These are phyloP conservation scores for Heliconius charithonia DNA, from an alignment of 2,888 invertebrate genomes.

Conservation along the genomic window DNA sequence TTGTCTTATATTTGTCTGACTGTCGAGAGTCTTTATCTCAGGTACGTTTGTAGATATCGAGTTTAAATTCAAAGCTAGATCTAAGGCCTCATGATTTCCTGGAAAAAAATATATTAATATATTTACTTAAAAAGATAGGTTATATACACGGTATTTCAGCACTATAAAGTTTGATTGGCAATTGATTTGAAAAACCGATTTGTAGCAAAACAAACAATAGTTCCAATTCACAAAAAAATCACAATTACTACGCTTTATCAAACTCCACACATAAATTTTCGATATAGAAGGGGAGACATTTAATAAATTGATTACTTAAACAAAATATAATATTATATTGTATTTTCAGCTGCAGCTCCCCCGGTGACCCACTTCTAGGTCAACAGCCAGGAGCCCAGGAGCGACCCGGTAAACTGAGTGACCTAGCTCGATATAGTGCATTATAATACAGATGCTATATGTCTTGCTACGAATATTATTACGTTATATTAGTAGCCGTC, in stretches of 20 bases:
- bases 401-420: constrained; percentile 9
- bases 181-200: background rate
- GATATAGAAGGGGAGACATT: background rate
- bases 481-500: background rate
- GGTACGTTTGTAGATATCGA: too few species aligned
- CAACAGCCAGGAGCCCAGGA: constrained; percentile 31
- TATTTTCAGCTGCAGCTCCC: constrained; percentile 2
- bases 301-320: background rate
- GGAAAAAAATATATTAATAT: too few species aligned
- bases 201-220: background rate
- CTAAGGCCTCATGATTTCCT: too few species aligned
- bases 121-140: background rate
- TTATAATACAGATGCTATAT: background rate
- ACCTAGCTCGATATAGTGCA: background rate
- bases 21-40: too few species aligned
- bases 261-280: background rate
- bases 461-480: background rate
- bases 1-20: too few species aligned
- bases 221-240: too few species aligned
- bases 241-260: background rate
- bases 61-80: too few species aligned
- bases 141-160: too few species aligned
- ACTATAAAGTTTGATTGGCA: too few species aligned
- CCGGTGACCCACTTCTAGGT: constrained; percentile 31
- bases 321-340: background rate